Evolutionary conservation across 2,113 vertebrate species (phyloP).

Genomic region (Halichoeres trimaculatus): DNA sequence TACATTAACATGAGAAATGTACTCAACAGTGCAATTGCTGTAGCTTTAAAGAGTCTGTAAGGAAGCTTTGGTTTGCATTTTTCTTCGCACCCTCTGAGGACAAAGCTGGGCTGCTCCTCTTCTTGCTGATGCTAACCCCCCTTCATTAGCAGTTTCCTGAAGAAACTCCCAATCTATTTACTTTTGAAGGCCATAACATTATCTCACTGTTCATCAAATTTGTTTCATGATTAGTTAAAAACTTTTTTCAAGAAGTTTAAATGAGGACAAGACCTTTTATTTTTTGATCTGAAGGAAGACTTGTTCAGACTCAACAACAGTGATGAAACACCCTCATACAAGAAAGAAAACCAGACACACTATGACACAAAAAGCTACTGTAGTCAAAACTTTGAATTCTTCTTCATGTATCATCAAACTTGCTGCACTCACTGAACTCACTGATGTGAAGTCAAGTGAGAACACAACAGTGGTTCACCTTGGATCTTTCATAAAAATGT

Average conservation of each 20-base stretch:
- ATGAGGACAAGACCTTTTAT: background rate
- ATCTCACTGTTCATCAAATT: too few species aligned
- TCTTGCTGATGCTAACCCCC: too few species aligned
- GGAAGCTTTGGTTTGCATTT: too few species aligned
- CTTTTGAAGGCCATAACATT: too few species aligned
- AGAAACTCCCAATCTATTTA: too few species aligned
- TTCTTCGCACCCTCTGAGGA: background rate
- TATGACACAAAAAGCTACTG: background rate
- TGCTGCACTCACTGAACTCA: background rate
- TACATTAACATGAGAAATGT: too few species aligned
- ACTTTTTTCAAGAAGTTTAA: too few species aligned
- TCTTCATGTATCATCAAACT: background rate
- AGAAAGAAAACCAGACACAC: constrained; percentile 1
- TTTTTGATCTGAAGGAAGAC: background rate
- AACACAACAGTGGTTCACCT: background rate
- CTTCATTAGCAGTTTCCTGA: too few species aligned
- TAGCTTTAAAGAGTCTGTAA: too few species aligned
- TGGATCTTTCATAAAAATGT: constrained; percentile 12
- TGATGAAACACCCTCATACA: background rate
- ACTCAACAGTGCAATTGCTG: too few species aligned
- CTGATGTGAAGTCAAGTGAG: background rate
- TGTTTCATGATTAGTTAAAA: too few species aligned
- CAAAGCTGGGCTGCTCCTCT: too few species aligned
- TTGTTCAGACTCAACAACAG: background rate
- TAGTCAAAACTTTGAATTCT: background rate